Evolutionary conservation across 2,113 vertebrate species (phyloP).

Genomic region (Panthera leo): DNA sequence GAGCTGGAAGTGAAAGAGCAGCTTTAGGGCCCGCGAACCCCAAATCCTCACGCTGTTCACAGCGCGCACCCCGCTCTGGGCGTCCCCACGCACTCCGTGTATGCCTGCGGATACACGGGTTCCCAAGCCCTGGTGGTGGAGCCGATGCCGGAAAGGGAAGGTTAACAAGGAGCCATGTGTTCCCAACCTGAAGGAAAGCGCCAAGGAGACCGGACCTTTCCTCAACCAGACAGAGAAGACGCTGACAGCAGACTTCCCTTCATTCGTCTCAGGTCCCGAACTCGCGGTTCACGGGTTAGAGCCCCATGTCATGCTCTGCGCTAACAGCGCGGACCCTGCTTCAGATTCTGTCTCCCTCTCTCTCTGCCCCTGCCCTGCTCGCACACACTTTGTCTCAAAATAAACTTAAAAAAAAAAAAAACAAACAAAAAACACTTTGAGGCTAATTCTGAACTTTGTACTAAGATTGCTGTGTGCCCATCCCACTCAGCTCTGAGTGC

Average conservation of each 20-base stretch:
- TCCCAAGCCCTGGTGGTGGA: no score
- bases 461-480: background rate
- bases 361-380: no score
- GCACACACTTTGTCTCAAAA: no score
- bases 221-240: conserved; percentile 6
- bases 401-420: no score
- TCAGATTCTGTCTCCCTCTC: no score
- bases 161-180: background rate
- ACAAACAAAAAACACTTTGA: background rate
- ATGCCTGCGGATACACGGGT: no score
- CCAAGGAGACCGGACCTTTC: background rate
- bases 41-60: background rate
- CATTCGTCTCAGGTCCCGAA: no score
- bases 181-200: conserved; percentile 40
- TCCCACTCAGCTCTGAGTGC: background rate
- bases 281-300: no score
- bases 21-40: background rate
- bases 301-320: no score
- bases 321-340: no score
- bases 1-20: conserved; percentile 82
- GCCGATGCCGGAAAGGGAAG: no score
- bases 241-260: background rate
- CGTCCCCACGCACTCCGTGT: accelerated
- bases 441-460: background rate
- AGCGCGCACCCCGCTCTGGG: background rate